A percentile compares a stretch with the other conserved stretches of the same genome.
phyloP scores from a whole-genome alignment of 2,888 invertebrate species.

The Hirtodrosophila cameraria region DNA sequence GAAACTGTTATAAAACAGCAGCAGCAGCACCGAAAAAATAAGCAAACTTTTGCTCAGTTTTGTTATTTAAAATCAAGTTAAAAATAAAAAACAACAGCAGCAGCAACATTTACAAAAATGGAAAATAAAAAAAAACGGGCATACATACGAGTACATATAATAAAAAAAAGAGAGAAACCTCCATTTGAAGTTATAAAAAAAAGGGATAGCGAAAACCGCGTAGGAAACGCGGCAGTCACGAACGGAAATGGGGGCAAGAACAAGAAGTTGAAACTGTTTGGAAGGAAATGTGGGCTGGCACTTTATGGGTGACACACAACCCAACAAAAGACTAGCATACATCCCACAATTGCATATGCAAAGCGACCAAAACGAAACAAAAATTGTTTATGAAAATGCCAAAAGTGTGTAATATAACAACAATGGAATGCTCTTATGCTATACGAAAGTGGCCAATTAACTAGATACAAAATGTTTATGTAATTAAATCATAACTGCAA shows the following conservation, averaged over 20 bases:
- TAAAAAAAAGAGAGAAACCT: constrained; percentile 9
- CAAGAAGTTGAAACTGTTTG: constrained; percentile 37
- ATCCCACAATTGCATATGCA: constrained; percentile 36
- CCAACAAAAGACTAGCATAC: constrained; percentile 23
- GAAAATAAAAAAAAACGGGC: constrained; percentile 61
- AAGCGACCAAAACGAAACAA: constrained; percentile 35
- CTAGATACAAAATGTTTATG: no score
- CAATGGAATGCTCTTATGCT: constrained; percentile 26
- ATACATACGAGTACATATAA: constrained; percentile 22
- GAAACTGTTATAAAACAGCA: constrained; percentile 55
- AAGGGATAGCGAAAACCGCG: constrained; percentile 52
- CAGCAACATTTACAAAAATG: constrained; percentile 37
- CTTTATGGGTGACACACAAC: constrained; percentile 58
- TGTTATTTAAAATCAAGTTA: constrained; percentile 65
- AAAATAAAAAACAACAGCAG: constrained; percentile 44
- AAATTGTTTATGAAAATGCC: constrained; percentile 65
- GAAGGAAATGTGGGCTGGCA: constrained; percentile 46
- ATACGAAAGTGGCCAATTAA: no score
- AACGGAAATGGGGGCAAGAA: constrained; percentile 45
- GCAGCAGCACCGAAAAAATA: constrained; percentile 8
- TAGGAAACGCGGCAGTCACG: constrained; percentile 54
- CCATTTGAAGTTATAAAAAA: constrained; percentile 13
- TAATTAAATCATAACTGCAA: no score
- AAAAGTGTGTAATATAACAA: constrained; percentile 2
- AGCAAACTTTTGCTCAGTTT: constrained; percentile 48